Base-by-base conservation (phyloP, 2,888 invertebrate genomes). In the Patella caerulea region DNA sequence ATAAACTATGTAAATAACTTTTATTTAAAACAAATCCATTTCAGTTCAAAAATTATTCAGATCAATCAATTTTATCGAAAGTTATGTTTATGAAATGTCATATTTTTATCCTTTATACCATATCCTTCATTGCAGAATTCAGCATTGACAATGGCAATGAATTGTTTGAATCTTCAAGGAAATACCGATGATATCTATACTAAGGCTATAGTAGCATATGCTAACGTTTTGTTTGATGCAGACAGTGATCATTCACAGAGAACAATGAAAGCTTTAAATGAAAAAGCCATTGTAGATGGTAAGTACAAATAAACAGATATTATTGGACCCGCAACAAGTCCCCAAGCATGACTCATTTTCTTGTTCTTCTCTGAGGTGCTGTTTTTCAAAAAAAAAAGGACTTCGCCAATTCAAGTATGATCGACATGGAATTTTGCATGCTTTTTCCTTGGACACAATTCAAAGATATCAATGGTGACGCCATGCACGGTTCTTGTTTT, bases 181-280 rank as follows among this genome's bases (percentile, higher is more conserved):
- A 75, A 80, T 17, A 80, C 80, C 59, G 75, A 78, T 14, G 91
- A 91, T 76, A 83, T 86, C 0, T 90, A 90, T 81, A 88, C 88
- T 14, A 73, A 88, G 52, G 78, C 89, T 4, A 71, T 90, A 9
- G 81, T 86, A 71, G 82, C 88, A 7, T 90, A 90, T 75, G 88
- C 88, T 9, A 80, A 86, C 74, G 81, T 85, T 3, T 82, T 88
- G 12, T 83, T 85, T 74, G 78, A 83, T 19, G 71, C 82, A 11
- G 19, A 70, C 24, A 79, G 78, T 56, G 71, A 75, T 19, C 54
- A 74, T 7, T 75, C 83, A 5, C 17, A 65, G 17, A 71, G 80
- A 45, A 71, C 86, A 11, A 80, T 87, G 79, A 52, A 55, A 2
- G 79, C 79, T 72, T 76, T 88, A 11, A 73, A 84, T 12, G 72